Base-by-base conservation (phyloP, 2,113 vertebrate species). In the Notothenia coriiceps region DNA sequence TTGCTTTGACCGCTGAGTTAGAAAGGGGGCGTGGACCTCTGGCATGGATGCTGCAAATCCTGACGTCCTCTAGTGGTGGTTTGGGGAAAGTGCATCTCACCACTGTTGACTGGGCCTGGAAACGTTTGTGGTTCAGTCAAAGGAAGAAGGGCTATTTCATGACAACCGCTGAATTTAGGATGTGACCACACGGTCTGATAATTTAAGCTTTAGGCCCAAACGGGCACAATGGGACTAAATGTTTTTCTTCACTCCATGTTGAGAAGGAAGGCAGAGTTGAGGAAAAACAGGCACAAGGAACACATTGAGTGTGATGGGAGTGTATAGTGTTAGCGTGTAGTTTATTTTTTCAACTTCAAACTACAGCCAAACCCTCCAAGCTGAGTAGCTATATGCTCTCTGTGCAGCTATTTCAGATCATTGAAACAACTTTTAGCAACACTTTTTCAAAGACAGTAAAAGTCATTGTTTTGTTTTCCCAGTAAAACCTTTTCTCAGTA, bases 21-120 rank as follows among this genome's bases (percentile, higher is more conserved):
- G 51, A 79, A 79, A 73, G 84, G 86, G 83, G 82, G 88, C 72
- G 84, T 89, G 80, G 76, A 87, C 76, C 35, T 70, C 70, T 79
- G 77, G 67, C 62, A 82, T 44, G 72, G 44, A 77, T 88, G 79
- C 77, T 64, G 80, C 67, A 87, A 83, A 78, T 70, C 77, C 68
- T 46, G 68, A 73, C 22, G 52, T 64, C 89, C 80, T 87, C 93
- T 90, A 80, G 91, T 92, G 93, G 91, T 35, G 0, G 59, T 29
- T 80, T 83, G 57, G n/a, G 40, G 18, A 8, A 71, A 25, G 40
- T 79, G 57, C 72, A 80, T 35, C 17, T 64, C 17, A 35, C 69
- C 44, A 17, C 22, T n/a, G 46, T 46, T 54, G 15, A 64, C 77
- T 22, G 20, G 1, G n/a, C 62, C 62, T 87, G 77, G 70, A 84